A percentile compares a stretch with the other conserved stretches of the same genome.
Conservation (phyloP, 2,113 vertebrate species). For the Solea senegalensis region DNA sequence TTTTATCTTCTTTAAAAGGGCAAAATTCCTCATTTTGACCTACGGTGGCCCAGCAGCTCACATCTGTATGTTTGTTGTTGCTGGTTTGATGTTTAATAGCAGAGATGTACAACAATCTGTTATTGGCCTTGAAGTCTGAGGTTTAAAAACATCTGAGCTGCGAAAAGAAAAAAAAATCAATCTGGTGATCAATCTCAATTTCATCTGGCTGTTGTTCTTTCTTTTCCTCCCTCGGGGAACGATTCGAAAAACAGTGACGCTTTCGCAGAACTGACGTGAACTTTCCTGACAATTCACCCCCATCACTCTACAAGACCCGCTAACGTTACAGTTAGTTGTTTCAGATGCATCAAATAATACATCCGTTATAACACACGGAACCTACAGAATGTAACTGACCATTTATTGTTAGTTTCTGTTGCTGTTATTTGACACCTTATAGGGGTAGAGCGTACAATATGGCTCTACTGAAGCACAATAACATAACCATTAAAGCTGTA, state of each 20-base stretch:
- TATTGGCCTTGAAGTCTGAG: conserved; percentile 52
- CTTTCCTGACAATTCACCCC: conserved; percentile 36
- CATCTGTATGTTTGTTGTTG: conserved; percentile 57
- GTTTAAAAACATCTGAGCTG: conserved; percentile 59
- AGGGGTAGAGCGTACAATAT: too few species aligned
- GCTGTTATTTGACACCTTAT: too few species aligned
- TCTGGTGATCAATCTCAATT: conserved; percentile 82
- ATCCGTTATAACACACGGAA: neutral
- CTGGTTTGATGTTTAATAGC: conserved; percentile 72
- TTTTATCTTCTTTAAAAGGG: conserved; percentile 74
- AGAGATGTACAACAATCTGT: conserved; percentile 64
- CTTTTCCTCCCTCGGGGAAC: conserved; percentile 51
- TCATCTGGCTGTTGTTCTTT: conserved; percentile 58
- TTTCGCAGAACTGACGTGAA: conserved; percentile 44
- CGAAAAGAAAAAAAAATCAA: conserved; percentile 77
- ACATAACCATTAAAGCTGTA: too few species aligned
- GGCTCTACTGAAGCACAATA: too few species aligned
- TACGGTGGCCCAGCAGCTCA: conserved; percentile 47
- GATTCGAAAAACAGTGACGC: conserved; percentile 42
- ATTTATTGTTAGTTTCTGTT: too few species aligned
- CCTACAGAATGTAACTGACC: neutral
- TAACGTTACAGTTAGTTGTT: neutral
- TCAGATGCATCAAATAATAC: neutral
- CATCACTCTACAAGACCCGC: neutral
- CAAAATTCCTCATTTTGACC: conserved; percentile 72